Conservation (phyloP, 2,888 invertebrate genomes). For the Scrobipalpa costella region DNA sequence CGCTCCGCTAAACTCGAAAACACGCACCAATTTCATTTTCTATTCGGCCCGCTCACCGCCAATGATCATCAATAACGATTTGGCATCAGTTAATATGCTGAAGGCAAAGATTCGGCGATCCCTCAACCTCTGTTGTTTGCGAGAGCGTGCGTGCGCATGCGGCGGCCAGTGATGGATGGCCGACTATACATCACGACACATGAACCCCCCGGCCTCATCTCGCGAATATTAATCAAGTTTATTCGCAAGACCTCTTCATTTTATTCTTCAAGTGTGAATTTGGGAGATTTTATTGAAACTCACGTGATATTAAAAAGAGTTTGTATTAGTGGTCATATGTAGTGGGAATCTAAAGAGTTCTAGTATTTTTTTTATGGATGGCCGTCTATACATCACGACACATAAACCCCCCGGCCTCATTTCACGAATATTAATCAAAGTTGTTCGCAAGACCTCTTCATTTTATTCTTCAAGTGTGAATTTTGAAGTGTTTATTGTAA, state of each 20-base stretch:
- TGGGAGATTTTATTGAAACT: background rate
- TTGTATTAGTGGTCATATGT: no score
- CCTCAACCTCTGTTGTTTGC: conserved; percentile 24
- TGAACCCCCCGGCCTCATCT: conserved; percentile 48
- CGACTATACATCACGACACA: conserved; percentile 52
- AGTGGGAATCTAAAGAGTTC: no score
- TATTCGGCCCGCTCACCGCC: conserved; percentile 17
- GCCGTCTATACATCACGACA: no score
- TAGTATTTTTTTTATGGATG: no score
- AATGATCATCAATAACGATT: conserved; percentile 31
- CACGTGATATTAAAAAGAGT: no score
- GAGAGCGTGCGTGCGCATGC: conserved; percentile 56
- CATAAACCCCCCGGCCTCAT: no score
- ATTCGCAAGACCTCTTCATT: conserved; percentile 51
- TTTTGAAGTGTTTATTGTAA: no score
- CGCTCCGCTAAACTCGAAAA: background rate
- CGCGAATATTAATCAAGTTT: conserved; percentile 60
- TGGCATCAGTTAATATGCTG: conserved; percentile 28
- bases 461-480: no score
- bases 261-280: conserved; percentile 46
- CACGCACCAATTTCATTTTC: conserved; percentile 10
- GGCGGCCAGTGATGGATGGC: conserved; percentile 56
- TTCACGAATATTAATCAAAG: no score
- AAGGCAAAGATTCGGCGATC: conserved; percentile 38
- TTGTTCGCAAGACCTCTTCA: no score